Evolutionary conservation across 1,140 invertebrate genomes (phyloP).

Genomic region (Ectropis grisescens): DNA sequence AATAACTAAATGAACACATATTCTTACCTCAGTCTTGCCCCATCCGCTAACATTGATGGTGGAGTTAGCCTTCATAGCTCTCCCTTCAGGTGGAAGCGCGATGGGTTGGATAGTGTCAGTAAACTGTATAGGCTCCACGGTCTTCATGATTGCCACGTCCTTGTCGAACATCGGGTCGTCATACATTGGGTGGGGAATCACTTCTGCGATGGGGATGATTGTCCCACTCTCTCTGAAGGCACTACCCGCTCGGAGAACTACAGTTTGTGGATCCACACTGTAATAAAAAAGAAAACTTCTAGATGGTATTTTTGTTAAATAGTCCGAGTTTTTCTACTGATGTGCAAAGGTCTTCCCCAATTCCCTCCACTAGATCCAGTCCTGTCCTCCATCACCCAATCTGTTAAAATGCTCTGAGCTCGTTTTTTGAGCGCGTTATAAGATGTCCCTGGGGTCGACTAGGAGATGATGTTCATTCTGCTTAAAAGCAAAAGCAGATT

Average conservation of each 20-base stretch:
- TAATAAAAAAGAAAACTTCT: slow-evolving; percentile 8
- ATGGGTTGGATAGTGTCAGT: slow-evolving; percentile 35
- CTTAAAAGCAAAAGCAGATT: too few species aligned
- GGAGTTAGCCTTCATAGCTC: slow-evolving; percentile 19
- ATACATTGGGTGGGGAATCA: slow-evolving; percentile 62
- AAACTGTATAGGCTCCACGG: slow-evolving; percentile 36
- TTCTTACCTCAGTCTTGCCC: slow-evolving; percentile 38
- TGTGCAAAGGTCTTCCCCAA: too few species aligned
- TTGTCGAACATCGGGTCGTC: slow-evolving; percentile 65
- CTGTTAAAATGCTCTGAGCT: too few species aligned
- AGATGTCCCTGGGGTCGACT: too few species aligned
- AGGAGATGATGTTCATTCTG: too few species aligned
- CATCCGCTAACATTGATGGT: slow-evolving; percentile 42
- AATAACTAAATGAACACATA: background rate
- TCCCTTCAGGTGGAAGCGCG: slow-evolving; percentile 18
- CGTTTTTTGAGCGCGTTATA: too few species aligned
- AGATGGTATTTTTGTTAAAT: too few species aligned
- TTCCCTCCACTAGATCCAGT: too few species aligned
- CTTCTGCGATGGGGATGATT: slow-evolving; percentile 47
- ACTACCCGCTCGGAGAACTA: slow-evolving; percentile 56
- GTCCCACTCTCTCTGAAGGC: slow-evolving; percentile 43
- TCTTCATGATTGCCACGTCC: slow-evolving; percentile 72
- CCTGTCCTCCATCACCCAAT: too few species aligned
- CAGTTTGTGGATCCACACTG: slow-evolving; percentile 49
- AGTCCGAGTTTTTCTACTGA: too few species aligned